Percentiles rank a stretch among this genome's conserved stretches.
phyloP scores from a whole-genome alignment of 2,113 vertebrate genomes.

The Corydoras maculifer region DNA sequence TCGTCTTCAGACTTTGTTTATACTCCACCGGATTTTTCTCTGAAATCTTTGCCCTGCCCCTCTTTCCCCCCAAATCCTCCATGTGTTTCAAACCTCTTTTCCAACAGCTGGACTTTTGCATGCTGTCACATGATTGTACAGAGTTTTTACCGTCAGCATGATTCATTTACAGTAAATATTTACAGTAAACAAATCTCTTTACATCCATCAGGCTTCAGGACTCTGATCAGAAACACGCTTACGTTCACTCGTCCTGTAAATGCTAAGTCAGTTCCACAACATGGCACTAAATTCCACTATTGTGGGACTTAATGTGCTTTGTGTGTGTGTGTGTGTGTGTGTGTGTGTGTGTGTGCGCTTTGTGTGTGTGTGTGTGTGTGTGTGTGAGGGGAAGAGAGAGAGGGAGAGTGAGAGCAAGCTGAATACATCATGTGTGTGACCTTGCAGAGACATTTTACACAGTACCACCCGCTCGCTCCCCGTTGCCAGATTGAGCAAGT shows the following conservation, averaged over 20 bases:
- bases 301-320: neutral
- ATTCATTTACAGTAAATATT: no score
- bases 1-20: neutral
- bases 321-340: slow-evolving; percentile 27
- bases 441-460: slow-evolving; percentile 14
- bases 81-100: neutral
- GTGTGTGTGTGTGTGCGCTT: slow-evolving; percentile 15
- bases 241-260: neutral
- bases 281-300: neutral
- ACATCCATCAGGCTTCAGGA: no score
- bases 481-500: slow-evolving; percentile 9
- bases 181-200: no score
- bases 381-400: neutral
- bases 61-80: neutral
- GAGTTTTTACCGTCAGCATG: no score
- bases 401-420: no score
- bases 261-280: neutral
- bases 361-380: slow-evolving; percentile 13
- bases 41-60: neutral
- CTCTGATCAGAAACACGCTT: no score
- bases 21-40: neutral
- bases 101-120: no score
- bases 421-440: slow-evolving; percentile 2
- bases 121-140: no score
- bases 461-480: neutral